Percentiles rank a stretch among this genome's conserved stretches.
phyloP scores from a whole-genome alignment of 2,888 invertebrate genomes.

The Plagodis pulveraria region DNA sequence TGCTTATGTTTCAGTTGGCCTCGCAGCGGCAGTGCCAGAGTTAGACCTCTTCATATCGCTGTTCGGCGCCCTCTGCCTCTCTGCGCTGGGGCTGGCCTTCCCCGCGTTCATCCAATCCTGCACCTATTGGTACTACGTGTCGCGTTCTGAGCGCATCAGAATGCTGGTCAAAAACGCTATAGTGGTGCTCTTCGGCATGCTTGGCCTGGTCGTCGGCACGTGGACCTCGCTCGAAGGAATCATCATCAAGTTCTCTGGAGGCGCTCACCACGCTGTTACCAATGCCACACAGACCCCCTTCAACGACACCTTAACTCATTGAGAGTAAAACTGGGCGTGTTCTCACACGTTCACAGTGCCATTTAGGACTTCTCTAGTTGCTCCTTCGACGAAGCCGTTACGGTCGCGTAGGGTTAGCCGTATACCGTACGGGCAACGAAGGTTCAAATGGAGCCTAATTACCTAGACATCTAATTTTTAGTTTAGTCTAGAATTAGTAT shows the following conservation, averaged over 20 bases:
- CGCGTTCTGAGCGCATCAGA: slow-evolving; percentile 81
- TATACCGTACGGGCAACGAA: slow-evolving; percentile 38
- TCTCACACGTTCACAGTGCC: slow-evolving; percentile 45
- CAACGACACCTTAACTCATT: slow-evolving; percentile 9
- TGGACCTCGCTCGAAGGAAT: slow-evolving; percentile 88
- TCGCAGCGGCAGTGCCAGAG: slow-evolving; percentile 94
- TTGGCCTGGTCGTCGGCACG: slow-evolving; percentile 89
- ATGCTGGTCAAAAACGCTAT: slow-evolving; percentile 86
- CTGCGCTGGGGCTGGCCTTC: slow-evolving; percentile 94
- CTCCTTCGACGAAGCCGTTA: slow-evolving; percentile 35
- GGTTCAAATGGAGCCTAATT: slow-evolving; percentile 40
- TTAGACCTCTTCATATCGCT: slow-evolving; percentile 92
- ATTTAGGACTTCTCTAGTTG: slow-evolving; percentile 42
- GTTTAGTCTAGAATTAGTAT: slow-evolving; percentile 30
- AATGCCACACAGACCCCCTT: slow-evolving; percentile 3
- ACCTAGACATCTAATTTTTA: slow-evolving; percentile 39
- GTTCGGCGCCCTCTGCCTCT: slow-evolving; percentile 95
- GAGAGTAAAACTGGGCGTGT: not conserved
- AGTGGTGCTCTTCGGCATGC: slow-evolving; percentile 87
- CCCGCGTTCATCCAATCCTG: slow-evolving; percentile 95
- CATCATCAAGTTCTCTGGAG: slow-evolving; percentile 80
- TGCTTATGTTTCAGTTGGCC: slow-evolving; percentile 85
- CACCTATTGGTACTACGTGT: slow-evolving; percentile 90
- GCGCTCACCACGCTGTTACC: slow-evolving; percentile 20
- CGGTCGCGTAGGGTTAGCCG: slow-evolving; percentile 8